Evolutionary conservation across 2,797 vertebrate species (phyloP).

Genomic region (Gymnothorax reevesii): DNA sequence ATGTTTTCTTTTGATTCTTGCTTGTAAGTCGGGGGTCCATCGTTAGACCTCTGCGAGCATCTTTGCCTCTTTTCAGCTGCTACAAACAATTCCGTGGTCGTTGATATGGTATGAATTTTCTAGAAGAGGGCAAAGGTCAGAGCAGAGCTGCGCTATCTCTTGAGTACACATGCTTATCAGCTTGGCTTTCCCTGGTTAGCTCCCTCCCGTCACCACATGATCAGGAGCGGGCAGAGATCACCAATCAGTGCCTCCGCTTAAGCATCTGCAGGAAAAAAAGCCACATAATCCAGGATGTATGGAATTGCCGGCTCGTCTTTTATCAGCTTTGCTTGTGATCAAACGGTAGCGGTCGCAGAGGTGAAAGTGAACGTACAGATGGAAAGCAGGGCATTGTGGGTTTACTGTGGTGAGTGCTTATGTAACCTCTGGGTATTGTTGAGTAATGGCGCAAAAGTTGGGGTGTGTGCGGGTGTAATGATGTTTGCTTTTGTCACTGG

Average conservation of each 20-base stretch:
- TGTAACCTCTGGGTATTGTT: not conserved
- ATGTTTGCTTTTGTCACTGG: not conserved
- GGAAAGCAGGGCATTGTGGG: slow-evolving; percentile 13
- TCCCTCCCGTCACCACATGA: not conserved
- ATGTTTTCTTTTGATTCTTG: not conserved
- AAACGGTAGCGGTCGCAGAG: not conserved
- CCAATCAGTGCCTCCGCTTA: not conserved
- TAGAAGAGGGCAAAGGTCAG: not conserved
- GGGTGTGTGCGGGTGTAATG: not conserved
- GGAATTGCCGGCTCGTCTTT: not conserved
- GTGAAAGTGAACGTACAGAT: not conserved
- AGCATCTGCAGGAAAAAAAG: not conserved
- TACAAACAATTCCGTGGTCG: not conserved
- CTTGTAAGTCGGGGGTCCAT: not conserved
- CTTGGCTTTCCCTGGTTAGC: not conserved
- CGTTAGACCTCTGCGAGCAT: not conserved
- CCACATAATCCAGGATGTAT: not conserved
- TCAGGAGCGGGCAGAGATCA: not conserved
- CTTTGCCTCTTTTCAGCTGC: not conserved
- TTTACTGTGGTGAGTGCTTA: not conserved
- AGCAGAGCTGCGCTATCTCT: not conserved
- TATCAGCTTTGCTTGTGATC: slow-evolving; percentile 10
- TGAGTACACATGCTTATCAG: not conserved
- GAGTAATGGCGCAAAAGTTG: not conserved
- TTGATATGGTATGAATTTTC: not conserved